Evolutionary conservation across 2,888 invertebrate species (phyloP).

Genomic region (Criorhina ranunculi): DNA sequence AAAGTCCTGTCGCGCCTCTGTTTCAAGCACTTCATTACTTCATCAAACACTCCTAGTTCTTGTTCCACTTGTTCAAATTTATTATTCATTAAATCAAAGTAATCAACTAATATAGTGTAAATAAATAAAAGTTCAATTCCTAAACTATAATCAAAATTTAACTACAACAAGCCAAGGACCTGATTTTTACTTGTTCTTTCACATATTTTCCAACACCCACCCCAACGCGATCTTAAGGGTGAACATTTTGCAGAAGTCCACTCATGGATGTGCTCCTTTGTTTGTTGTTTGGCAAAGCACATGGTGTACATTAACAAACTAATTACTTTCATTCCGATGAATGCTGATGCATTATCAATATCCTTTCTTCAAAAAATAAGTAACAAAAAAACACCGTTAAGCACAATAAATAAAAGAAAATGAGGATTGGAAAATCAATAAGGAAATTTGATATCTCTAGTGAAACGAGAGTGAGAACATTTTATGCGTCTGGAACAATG

Average conservation of each 20-base stretch:
- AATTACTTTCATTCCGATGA: slow-evolving; percentile 70
- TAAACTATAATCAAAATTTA: background rate
- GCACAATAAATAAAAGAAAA: slow-evolving; percentile 35
- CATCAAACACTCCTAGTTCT: slow-evolving; percentile 54
- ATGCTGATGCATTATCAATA: slow-evolving; percentile 16
- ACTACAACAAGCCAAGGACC: background rate
- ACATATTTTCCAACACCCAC: slow-evolving; percentile 52
- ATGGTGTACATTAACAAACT: slow-evolving; percentile 71
- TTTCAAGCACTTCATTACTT: slow-evolving; percentile 45
- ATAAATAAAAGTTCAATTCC: background rate
- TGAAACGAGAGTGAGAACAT: slow-evolving; percentile 57
- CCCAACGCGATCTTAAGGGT: slow-evolving; percentile 24
- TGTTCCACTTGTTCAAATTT: slow-evolving; percentile 48
- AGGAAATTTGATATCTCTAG: slow-evolving; percentile 59
- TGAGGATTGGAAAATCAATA: slow-evolving; percentile 74
- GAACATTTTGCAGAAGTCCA: slow-evolving; percentile 63
- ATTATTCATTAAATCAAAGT: slow-evolving; percentile 18
- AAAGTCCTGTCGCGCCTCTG: slow-evolving; percentile 67
- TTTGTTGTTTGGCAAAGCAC: slow-evolving; percentile 71
- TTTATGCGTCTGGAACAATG: slow-evolving; percentile 68
- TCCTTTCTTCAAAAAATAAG: slow-evolving; percentile 10
- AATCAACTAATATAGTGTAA: slow-evolving; percentile 33
- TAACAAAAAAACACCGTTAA: slow-evolving; percentile 16
- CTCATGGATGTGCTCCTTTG: slow-evolving; percentile 64
- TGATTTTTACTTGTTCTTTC: slow-evolving; percentile 16